A percentile compares a stretch with the other conserved stretches of the same genome.
Evolutionary conservation across 2,113 vertebrate species (phyloP).

Genomic region (Oryctolagus cuniculus): DNA sequence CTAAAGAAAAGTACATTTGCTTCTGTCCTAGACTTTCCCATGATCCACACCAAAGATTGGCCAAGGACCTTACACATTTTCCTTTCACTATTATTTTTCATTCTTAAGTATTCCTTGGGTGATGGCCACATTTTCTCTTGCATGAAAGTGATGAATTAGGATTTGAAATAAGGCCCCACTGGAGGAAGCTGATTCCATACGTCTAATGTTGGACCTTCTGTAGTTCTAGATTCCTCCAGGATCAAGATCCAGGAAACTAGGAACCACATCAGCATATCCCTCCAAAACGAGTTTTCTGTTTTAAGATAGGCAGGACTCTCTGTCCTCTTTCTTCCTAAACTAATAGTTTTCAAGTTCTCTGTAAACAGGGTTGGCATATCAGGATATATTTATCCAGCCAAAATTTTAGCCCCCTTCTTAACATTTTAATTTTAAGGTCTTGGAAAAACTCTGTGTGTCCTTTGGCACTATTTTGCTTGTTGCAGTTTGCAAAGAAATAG

Average conservation of each 20-base stretch:
- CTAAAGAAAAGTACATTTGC: background rate
- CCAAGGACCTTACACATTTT: background rate
- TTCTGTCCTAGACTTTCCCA: background rate
- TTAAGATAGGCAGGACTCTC: constrained; percentile 2
- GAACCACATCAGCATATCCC: background rate
- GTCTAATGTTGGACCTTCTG: background rate
- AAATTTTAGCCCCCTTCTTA: background rate
- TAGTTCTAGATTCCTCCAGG: constrained; percentile 28
- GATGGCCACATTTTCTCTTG: background rate
- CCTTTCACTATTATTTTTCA: constrained; percentile 27
- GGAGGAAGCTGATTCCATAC: background rate
- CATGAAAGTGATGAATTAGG: background rate
- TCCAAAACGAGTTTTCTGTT: constrained; percentile 23
- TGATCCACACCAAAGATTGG: background rate
- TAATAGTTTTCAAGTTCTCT: background rate
- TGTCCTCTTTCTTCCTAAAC: background rate
- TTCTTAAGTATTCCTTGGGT: background rate
- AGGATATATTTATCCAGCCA: background rate
- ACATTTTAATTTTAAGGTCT: background rate
- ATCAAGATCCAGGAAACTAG: background rate
- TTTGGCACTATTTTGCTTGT: background rate
- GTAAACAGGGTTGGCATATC: background rate
- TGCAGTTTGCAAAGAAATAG: constrained; percentile 31
- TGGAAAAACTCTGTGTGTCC: background rate
- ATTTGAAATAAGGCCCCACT: background rate